These are phyloP conservation scores for Tetramorium simillimum DNA, from an alignment of 1,140 invertebrate species.

Conservation along the genomic window DNA sequence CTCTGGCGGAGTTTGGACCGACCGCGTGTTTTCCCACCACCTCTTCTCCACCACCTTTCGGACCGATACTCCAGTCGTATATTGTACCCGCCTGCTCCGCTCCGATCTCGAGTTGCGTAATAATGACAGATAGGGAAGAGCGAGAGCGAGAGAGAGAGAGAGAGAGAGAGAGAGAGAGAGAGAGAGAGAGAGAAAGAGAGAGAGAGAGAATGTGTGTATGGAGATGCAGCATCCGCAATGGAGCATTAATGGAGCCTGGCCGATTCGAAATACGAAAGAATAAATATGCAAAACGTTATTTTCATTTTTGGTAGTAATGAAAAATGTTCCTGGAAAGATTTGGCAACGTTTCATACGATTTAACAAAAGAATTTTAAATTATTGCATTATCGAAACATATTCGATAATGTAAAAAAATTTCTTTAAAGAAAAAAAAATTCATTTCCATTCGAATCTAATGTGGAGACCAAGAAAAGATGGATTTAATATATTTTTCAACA, in stretches of 20 bases:
- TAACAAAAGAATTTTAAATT: not conserved
- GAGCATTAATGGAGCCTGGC: not conserved
- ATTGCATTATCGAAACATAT: not conserved
- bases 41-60: conserved; percentile 54
- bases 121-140: conserved; percentile 11
- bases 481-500: not conserved
- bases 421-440: not conserved
- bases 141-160: conserved; percentile 18
- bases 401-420: not conserved
- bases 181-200: not conserved
- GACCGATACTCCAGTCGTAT: conserved; percentile 18
- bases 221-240: not conserved
- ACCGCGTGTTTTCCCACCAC: conserved; percentile 77
- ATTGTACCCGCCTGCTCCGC: conserved; percentile 15
- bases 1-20: conserved; percentile 76
- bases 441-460: not conserved
- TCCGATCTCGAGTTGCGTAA: conserved; percentile 55
- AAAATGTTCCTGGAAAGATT: not conserved
- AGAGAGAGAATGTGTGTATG: not conserved
- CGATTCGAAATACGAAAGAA: not conserved
- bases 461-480: not conserved
- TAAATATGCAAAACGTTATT: not conserved
- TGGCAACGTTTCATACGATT: not conserved
- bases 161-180: conserved; percentile 1
- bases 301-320: not conserved